Conservation (phyloP, 2,797 vertebrate genomes). For the Myotis pilosus region DNA sequence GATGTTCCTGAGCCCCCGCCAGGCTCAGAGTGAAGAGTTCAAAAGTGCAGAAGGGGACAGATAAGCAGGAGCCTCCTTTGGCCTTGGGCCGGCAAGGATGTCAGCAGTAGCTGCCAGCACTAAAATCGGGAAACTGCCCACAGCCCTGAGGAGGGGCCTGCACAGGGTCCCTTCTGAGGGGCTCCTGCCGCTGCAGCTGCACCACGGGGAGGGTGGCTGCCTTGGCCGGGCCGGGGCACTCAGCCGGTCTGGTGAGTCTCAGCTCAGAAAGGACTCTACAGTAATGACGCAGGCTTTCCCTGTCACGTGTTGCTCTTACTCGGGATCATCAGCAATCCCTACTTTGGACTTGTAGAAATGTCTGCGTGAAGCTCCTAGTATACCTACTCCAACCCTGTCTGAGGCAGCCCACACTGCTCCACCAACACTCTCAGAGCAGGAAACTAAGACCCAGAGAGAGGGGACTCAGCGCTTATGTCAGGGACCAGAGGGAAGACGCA, state of each 20-base stretch:
- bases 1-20: slow-evolving; percentile 18
- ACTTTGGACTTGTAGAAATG: neutral
- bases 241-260: neutral
- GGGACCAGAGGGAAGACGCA: neutral
- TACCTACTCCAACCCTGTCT: neutral
- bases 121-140: neutral
- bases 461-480: neutral
- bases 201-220: accelerated
- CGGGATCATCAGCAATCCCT: neutral
- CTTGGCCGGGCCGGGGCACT: accelerated
- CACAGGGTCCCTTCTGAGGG: accelerated
- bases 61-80: neutral
- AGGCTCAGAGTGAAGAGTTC: slow-evolving; percentile 25
- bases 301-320: neutral
- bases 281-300: neutral
- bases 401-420: neutral
- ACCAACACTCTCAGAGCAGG: neutral
- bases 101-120: neutral
- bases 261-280: neutral
- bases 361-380: neutral
- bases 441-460: neutral
- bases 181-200: neutral
- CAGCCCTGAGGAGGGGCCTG: neutral
- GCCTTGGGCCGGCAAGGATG: neutral
- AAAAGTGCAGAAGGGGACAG: slow-evolving; percentile 6